Evolutionary conservation across 2,888 invertebrate genomes (phyloP).

Genomic region (Acanthosepion lycidas): DNA sequence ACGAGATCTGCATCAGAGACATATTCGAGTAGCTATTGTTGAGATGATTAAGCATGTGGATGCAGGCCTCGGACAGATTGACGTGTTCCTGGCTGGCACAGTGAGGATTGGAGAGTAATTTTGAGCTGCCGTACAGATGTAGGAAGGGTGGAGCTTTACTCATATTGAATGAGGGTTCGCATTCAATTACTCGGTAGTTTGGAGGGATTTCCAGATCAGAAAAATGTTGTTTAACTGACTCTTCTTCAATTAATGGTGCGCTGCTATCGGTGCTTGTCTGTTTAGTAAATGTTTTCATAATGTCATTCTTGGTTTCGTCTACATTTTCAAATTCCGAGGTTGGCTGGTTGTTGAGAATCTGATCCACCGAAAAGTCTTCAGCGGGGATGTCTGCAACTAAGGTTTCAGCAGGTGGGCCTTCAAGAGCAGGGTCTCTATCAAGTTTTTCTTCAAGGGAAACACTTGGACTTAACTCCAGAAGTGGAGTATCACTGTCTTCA

Average conservation of each 20-base stretch:
- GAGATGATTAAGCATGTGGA: background rate
- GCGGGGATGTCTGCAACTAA: background rate
- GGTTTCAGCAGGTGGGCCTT: background rate
- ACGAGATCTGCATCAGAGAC: constrained; percentile 45
- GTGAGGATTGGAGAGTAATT: background rate
- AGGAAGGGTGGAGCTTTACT: background rate
- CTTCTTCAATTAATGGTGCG: background rate
- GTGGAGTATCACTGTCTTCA: background rate
- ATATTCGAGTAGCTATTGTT: constrained; percentile 39
- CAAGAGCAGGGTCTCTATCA: background rate
- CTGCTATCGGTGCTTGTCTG: constrained; percentile 33
- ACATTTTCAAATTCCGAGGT: background rate
- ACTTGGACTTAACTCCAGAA: background rate
- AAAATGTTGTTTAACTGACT: background rate
- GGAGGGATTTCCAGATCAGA: too few species aligned
- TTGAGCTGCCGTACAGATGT: constrained; percentile 34
- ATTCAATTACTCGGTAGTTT: background rate
- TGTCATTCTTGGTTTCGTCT: background rate
- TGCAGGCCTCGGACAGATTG: constrained; percentile 36
- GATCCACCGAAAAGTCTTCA: background rate
- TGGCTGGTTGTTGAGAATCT: background rate
- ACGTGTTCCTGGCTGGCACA: constrained; percentile 40
- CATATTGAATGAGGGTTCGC: constrained; percentile 23
- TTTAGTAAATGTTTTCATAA: background rate
- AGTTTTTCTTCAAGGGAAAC: background rate